phyloP scores from a whole-genome alignment of 2,797 vertebrate genomes.

The Epinephelus awoara region DNA sequence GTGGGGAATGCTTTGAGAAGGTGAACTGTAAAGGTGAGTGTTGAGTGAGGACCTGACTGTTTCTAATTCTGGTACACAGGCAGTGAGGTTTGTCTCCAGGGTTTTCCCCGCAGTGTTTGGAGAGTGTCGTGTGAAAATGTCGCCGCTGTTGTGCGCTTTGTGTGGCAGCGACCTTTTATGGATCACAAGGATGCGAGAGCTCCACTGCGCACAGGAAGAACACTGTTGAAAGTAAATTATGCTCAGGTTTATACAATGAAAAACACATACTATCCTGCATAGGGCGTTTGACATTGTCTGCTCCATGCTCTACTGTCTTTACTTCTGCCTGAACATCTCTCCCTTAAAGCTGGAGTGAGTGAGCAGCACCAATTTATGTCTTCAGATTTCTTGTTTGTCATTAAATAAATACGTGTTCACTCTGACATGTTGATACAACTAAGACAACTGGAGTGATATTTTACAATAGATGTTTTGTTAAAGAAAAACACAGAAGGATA shows the following conservation, averaged over 20 bases:
- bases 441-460: not conserved
- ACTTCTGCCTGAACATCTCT: not conserved
- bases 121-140: conserved; percentile 74
- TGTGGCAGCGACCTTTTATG: conserved; percentile 76
- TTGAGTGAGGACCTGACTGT: conserved; percentile 53
- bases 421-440: not conserved
- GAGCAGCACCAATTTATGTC: not conserved
- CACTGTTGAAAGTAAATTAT: conserved; percentile 57
- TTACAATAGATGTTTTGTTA: not conserved
- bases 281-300: conserved; percentile 19
- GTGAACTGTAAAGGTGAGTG: conserved; percentile 57
- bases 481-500: no score
- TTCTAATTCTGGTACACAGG: conserved; percentile 68
- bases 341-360: not conserved
- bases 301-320: not conserved
- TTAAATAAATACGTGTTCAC: not conserved
- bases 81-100: conserved; percentile 66
- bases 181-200: conserved; percentile 66
- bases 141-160: conserved; percentile 59
- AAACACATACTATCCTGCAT: conserved; percentile 41
- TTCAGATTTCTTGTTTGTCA: not conserved
- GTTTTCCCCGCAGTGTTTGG: conserved; percentile 59
- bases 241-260: conserved; percentile 51
- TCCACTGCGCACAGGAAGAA: conserved; percentile 48
- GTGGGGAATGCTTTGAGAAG: conserved; percentile 36